Evolutionary conservation across 2,797 vertebrate genomes (phyloP).

Genomic region (Microchirus variegatus): DNA sequence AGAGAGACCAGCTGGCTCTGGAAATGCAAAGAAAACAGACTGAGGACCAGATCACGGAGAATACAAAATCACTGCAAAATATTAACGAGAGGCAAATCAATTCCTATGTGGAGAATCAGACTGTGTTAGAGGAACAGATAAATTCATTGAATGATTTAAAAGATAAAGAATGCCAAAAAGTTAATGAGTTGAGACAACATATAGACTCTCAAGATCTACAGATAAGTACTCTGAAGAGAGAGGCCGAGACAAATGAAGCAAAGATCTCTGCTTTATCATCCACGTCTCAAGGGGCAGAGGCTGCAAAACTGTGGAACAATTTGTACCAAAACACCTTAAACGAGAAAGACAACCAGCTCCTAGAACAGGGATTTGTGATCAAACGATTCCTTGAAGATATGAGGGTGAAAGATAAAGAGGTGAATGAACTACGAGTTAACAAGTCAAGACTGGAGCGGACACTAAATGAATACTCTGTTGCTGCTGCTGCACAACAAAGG

Average conservation of each 20-base stretch:
- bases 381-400: constrained; percentile 80
- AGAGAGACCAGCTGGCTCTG: constrained; percentile 75
- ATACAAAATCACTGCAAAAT: constrained; percentile 51
- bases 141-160: constrained; percentile 72
- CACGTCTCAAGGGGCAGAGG: constrained; percentile 73
- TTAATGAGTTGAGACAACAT: constrained; percentile 68
- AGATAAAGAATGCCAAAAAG: constrained; percentile 55
- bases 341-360: constrained; percentile 85
- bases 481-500: constrained; percentile 74
- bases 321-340: constrained; percentile 82
- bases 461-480: constrained; percentile 79
- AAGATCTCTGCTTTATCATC: constrained; percentile 80
- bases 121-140: constrained; percentile 71
- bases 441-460: constrained; percentile 76
- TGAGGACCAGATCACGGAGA: constrained; percentile 58
- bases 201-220: constrained; percentile 73
- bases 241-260: constrained; percentile 74
- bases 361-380: constrained; percentile 81
- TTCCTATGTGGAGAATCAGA: constrained; percentile 69
- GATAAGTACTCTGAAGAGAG: constrained; percentile 78
- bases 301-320: constrained; percentile 78
- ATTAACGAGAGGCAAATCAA: constrained; percentile 64
- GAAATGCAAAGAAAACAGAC: constrained; percentile 63
- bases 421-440: constrained; percentile 76
- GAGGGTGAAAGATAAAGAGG: constrained; percentile 72